phyloP scores from a whole-genome alignment of 37 sponge, comb jelly and placozoan genomes.

The Beroe ovata region DNA sequence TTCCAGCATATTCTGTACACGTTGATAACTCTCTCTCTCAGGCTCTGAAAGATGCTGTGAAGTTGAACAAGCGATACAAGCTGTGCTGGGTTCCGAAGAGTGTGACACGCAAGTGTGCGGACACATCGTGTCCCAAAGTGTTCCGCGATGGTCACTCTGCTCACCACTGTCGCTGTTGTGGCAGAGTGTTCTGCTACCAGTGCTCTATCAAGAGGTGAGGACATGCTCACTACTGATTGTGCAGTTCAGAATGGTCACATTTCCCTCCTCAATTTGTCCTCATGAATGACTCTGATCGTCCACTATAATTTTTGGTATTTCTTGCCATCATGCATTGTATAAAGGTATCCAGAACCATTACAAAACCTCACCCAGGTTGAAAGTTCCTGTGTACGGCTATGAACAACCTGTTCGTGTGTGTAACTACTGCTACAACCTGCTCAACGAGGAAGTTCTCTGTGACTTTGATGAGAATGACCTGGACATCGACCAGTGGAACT shows the following conservation, averaged over 20 bases:
- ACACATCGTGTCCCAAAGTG: not conserved
- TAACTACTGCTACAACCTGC: conserved; percentile 45
- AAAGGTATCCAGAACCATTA: too few species aligned
- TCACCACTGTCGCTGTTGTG: conserved; percentile 63
- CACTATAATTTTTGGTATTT: too few species aligned
- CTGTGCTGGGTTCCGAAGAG: conserved; percentile 63
- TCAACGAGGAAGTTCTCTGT: conserved; percentile 65
- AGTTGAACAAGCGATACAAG: conserved; percentile 62
- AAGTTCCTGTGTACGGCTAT: conserved; percentile 48
- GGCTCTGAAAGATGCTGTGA: conserved; percentile 36
- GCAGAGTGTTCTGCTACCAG: conserved; percentile 56
- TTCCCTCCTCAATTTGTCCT: not conserved
- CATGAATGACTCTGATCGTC: too few species aligned
- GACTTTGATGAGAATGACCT: conserved; percentile 48
- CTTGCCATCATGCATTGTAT: too few species aligned
- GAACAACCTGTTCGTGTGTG: conserved; percentile 34
- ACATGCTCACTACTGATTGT: too few species aligned
- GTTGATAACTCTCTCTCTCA: not conserved
- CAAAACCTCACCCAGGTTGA: too few species aligned
- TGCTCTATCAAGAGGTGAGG: conserved; percentile 59
- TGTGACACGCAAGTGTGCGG: conserved; percentile 51
- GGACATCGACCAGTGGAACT: conserved; percentile 68
- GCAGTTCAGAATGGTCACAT: not conserved
- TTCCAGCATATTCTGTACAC: too few species aligned
- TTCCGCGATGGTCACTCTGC: conserved; percentile 12